Evolutionary conservation across 1,140 invertebrate species (phyloP).

Genomic region (Probaryconus sp.): DNA sequence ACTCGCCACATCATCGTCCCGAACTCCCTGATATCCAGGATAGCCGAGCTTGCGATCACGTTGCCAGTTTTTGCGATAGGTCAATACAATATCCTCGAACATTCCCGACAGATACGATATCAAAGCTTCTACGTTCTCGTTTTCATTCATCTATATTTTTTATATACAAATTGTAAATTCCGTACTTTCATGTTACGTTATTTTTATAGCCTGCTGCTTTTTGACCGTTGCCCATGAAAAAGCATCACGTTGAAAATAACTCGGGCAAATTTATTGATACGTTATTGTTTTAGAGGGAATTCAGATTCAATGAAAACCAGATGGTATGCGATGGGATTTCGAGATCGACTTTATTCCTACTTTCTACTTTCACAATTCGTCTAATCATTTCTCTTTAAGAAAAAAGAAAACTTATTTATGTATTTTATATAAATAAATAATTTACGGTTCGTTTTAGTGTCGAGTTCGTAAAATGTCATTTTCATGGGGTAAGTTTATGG

Average conservation of each 20-base stretch:
- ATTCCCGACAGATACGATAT: slow-evolving; percentile 53
- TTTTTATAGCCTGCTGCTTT: slow-evolving; percentile 28
- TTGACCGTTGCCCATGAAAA: slow-evolving; percentile 9
- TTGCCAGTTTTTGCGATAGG: slow-evolving; percentile 60
- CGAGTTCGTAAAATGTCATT: too few relatives aligned
- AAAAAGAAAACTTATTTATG: too few relatives aligned
- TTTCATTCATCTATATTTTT: slow-evolving; percentile 55
- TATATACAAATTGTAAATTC: slow-evolving; percentile 37
- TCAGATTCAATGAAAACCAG: too few relatives aligned
- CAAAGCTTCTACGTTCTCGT: slow-evolving; percentile 49
- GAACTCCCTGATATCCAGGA: slow-evolving; percentile 56
- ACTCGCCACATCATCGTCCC: slow-evolving; percentile 41
- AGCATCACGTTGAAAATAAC: too few relatives aligned
- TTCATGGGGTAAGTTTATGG: too few relatives aligned
- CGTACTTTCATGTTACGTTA: slow-evolving; percentile 28
- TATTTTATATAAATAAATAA: too few relatives aligned
- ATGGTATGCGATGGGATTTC: too few relatives aligned
- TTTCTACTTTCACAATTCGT: too few relatives aligned
- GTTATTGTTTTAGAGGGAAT: too few relatives aligned
- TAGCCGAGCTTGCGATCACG: slow-evolving; percentile 59
- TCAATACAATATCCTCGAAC: slow-evolving; percentile 61
- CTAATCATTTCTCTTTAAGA: too few relatives aligned
- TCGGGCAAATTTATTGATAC: slow-evolving; percentile 29
- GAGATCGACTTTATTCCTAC: too few relatives aligned
- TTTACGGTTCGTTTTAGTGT: too few relatives aligned